Evolutionary conservation across 53 echinoderm and acorn worm genomes (phyloP), one percentile per base, ranked within the genome.

Genomic region (Mesocentrotus franciscanus): DNA sequence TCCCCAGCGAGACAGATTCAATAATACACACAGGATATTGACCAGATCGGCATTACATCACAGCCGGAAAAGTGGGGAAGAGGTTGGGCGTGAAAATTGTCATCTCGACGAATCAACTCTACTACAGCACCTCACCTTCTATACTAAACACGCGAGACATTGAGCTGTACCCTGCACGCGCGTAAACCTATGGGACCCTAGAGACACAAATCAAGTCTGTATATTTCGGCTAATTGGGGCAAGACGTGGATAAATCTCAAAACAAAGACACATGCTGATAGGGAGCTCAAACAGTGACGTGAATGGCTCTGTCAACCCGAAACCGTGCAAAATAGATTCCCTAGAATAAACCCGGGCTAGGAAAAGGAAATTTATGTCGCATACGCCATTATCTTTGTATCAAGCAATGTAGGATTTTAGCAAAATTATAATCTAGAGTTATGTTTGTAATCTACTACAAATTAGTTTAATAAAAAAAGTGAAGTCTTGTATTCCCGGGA

Each of bases 1-100:
- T 90, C 90, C 81, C 90, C 13, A 59, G 59, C 90, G 59, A 90
- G 90, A 90, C 90, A 90, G 59, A 59, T 60, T 90, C 61, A 90
- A 60, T 90, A 90, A 90, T 90, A 90, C 90, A 90, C 61, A 42
- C 90, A 90, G 90, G 90, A 90, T 90, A 90, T 90, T 90, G 90
- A 90, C 90, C 30, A 60, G 90, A 90, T 90, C 13, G 29, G 29
- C 90, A 36, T 90, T 90, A 90, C 90, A 90, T 90, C 92, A 92
- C 62, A 35, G 62, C 92, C 61, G 92, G 92, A 92, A 49, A 92
- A 92, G 42, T 92, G 92, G 92, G 92, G 92, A 92, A 66, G 92
- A 36, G 92, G 92, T 92, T 92, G 68, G 62, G 92, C 29, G 90
- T 60, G 60, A 90, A 90, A 90, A 81, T 81, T 81, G 81, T 20